Conservation (phyloP, 2,888 invertebrate species). For the Orgyia antiqua region DNA sequence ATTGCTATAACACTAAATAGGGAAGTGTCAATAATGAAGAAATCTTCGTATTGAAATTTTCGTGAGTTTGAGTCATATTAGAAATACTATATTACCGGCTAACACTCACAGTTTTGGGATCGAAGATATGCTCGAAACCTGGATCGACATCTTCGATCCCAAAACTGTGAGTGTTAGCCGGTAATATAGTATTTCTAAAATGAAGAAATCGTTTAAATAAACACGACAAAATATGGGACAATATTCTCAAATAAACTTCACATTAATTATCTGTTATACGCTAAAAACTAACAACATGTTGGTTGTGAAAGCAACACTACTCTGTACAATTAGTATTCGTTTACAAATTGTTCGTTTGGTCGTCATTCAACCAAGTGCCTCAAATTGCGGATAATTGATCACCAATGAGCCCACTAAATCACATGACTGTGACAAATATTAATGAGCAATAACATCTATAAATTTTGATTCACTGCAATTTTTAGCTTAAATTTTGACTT, state of each 20-base stretch:
- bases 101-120: no score
- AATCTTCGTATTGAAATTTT: no score
- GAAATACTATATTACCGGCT: no score
- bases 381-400: constrained; percentile 70
- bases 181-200: no score
- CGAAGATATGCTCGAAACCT: no score
- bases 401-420: constrained; percentile 52
- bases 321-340: constrained; percentile 60
- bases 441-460: constrained; percentile 31
- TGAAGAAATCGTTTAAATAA: no score
- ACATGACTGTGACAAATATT: constrained; percentile 50
- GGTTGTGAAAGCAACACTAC: constrained; percentile 46
- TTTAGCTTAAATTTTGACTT: no score
- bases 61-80: no score
- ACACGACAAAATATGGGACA: constrained; percentile 2
- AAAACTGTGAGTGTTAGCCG: no score
- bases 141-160: no score
- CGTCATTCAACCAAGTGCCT: constrained; percentile 56
- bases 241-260: neutral
- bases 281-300: constrained; percentile 32
- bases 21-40: no score
- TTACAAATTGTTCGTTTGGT: constrained; percentile 47
- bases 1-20: no score
- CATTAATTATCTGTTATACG: constrained; percentile 23
- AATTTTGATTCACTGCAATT: constrained; percentile 26